Evolutionary conservation across 2,888 invertebrate genomes (phyloP), one percentile per base, ranked within the genome.

Genomic region (Leptogaster cylindrica): DNA sequence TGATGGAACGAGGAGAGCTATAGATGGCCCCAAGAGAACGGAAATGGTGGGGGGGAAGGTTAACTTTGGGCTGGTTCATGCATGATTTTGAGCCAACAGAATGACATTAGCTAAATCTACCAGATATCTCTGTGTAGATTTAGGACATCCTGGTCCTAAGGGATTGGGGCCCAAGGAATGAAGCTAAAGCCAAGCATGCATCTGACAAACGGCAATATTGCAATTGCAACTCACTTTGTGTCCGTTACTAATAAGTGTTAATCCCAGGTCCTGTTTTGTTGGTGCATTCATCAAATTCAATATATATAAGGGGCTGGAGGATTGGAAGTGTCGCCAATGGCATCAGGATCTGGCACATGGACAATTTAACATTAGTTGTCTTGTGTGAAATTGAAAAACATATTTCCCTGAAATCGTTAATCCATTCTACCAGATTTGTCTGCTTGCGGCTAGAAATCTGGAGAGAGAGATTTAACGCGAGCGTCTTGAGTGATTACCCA

Each of bases 401-500:
- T n/a, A n/a, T n/a, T n/a, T n/a, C n/a, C n/a, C n/a, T n/a, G n/a
- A n/a, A n/a, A n/a, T n/a, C n/a, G n/a, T n/a, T n/a, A n/a, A n/a
- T n/a, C n/a, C n/a, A n/a, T n/a, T n/a, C n/a, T n/a, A n/a, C n/a
- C n/a, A n/a, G n/a, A n/a, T n/a, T n/a, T n/a, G n/a, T n/a, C n/a
- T n/a, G n/a, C n/a, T n/a, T n/a, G n/a, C n/a, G n/a, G n/a, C n/a
- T n/a, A n/a, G n/a, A n/a, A n/a, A n/a, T n/a, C n/a, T n/a, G n/a
- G n/a, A n/a, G n/a, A n/a, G n/a, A n/a, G n/a, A n/a, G n/a, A n/a
- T n/a, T n/a, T n/a, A n/a, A n/a, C 50, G n/a, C 8, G 14, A 64
- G 71, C 50, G 69, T 68, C 72, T 73, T 76, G 76, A 76, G 69
- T 75, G 74, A 76, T 76, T 74, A 72, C 70, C 71, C 71, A 71